These are phyloP conservation scores for Pharmacophagus antenor DNA, from an alignment of 2,888 invertebrate species.

Conservation along the genomic window DNA sequence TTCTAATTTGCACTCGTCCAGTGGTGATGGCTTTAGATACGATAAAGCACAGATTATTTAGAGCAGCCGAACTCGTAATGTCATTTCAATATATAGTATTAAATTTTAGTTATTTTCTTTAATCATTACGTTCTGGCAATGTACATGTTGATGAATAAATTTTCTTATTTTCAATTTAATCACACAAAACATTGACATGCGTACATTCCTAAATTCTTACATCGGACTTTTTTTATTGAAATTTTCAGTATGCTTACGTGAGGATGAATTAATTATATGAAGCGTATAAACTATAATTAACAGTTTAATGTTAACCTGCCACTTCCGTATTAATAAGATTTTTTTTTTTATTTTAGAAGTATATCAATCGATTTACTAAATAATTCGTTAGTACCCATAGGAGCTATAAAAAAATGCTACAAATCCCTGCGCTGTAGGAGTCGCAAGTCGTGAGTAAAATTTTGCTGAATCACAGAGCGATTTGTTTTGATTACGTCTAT, in stretches of 20 bases:
- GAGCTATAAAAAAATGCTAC: background rate
- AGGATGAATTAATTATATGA: no score
- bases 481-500: conserved; percentile 1
- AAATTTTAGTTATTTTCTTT: background rate
- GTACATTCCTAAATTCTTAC: no score
- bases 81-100: conserved; percentile 3
- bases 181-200: no score
- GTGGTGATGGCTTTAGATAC: conserved; percentile 35
- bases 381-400: background rate
- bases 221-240: no score
- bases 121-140: background rate
- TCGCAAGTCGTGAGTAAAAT: background rate
- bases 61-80: conserved; percentile 17
- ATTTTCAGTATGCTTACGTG: no score
- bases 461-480: background rate
- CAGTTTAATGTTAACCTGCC: background rate
- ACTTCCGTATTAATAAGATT: no score
- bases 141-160: no score
- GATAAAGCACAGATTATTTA: conserved; percentile 29
- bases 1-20: conserved; percentile 44
- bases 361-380: background rate
- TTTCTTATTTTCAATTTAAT: no score
- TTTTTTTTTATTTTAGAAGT: background rate
- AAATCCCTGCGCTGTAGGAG: background rate
- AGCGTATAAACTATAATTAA: background rate